Evolutionary conservation across 2,113 vertebrate species (phyloP).

Genomic region (Eulacestoma nigropectus): DNA sequence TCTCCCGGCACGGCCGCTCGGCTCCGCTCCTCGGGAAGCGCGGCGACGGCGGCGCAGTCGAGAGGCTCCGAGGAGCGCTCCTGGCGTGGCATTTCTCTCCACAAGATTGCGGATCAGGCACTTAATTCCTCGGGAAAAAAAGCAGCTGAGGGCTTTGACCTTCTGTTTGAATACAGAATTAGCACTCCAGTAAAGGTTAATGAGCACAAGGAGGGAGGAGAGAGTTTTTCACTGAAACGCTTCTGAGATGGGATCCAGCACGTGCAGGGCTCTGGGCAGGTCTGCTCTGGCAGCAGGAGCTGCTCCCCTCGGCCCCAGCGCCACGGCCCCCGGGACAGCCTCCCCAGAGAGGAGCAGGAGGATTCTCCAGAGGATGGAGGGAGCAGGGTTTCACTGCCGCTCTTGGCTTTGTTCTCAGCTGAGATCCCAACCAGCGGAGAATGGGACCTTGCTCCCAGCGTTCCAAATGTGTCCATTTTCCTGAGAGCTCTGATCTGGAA

Average conservation of each 20-base stretch:
- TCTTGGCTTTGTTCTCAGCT: neutral
- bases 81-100: neutral
- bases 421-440: neutral
- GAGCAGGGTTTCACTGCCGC: neutral
- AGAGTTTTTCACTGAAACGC: neutral
- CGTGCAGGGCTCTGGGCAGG: neutral
- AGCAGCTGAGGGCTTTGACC: constrained; percentile 23
- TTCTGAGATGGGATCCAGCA: neutral
- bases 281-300: neutral
- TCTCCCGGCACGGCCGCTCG: neutral
- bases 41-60: neutral
- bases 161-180: neutral
- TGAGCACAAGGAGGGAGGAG: neutral
- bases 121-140: neutral
- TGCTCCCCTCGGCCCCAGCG: neutral
- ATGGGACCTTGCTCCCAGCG: rapidly evolving
- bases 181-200: constrained; percentile 40
- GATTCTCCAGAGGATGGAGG: neutral
- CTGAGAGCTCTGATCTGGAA: neutral
- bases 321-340: neutral
- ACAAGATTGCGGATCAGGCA: neutral
- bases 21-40: neutral
- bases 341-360: neutral
- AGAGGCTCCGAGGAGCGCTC: neutral
- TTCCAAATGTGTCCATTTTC: rapidly evolving